Conservation (phyloP, 2,888 invertebrate genomes). For the Cheiracanthium punctorium region DNA sequence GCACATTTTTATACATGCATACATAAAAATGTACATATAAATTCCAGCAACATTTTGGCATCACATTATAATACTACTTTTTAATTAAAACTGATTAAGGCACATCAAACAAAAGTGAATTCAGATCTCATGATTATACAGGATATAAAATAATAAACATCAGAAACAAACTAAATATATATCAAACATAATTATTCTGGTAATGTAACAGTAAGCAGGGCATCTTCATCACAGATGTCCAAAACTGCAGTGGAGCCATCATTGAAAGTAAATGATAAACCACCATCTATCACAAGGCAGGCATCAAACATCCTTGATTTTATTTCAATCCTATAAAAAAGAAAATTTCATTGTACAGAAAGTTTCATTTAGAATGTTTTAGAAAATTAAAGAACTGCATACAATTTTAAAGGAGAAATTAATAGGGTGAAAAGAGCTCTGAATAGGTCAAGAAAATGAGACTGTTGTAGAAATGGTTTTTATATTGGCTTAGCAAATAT, state of each 20-base stretch:
- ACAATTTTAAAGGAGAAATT: neutral
- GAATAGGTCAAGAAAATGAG: neutral
- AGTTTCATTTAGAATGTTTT: neutral
- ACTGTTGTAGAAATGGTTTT: no score
- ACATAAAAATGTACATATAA: no score
- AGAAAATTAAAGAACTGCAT: neutral
- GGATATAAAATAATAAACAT: neutral
- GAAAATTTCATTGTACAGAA: neutral
- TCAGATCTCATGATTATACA: neutral
- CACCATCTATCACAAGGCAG: slow-evolving; percentile 95
- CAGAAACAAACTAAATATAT: neutral
- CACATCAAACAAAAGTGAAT: neutral
- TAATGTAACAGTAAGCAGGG: slow-evolving; percentile 85
- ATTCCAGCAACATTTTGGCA: no score
- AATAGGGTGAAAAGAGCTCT: neutral
- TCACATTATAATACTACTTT: no score
- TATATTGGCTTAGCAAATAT: no score
- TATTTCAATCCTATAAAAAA: slow-evolving; percentile 82
- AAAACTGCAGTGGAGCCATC: slow-evolving; percentile 91
- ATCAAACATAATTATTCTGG: slow-evolving; percentile 33
- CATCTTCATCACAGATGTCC: slow-evolving; percentile 90
- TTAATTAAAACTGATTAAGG: no score
- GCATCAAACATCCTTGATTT: slow-evolving; percentile 94
- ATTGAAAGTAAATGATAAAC: slow-evolving; percentile 94
- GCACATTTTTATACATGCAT: no score